Evolutionary conservation across 2,113 vertebrate genomes (phyloP), one percentile per base, ranked within the genome.

Genomic region (Prolemur simus): DNA sequence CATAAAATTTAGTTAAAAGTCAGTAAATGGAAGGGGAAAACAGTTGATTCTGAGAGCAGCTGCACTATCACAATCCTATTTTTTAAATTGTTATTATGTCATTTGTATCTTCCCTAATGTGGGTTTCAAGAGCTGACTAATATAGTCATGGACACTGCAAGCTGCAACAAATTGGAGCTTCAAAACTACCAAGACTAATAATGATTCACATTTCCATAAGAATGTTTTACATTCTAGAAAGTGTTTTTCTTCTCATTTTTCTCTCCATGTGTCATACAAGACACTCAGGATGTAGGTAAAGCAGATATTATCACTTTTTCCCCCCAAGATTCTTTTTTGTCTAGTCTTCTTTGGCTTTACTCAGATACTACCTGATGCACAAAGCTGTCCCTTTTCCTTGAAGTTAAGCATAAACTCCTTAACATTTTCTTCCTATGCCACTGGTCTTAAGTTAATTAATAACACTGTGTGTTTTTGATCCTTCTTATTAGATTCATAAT

Each of bases 221-320:
- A 69, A 81, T 95, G 15, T 56, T 87, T 96, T 88, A 85, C 25
- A n/a, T 85, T 88, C 85, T 90, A 91, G 63, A 81, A 96, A 80
- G 5, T 12, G 42, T 83, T 87, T 82, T 42, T 29, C n/a, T 86
- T 39, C 37, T 83, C 13, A 39, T 80, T 96, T 76, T 77, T 88
- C 9, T 66, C 29, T 47, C 21, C 21, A n/a, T 74, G 29, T 2
- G 15, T 85, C 27, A 76, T n/a, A 81, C 11, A 87, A 89, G n/a
- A 80, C 21, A 60, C 15, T 94, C 37, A 21, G 78, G 6, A 54
- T 76, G 2, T 96, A 90, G 29, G 9, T 84, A 42, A 14, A 29
- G 10, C 21, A 93, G 15, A 69, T 77, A 13, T 11, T 80, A 68
- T 60, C 34, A 85, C 49, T 87, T 74, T 54, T 74, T 54, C 88